phyloP scores from a whole-genome alignment of 2,113 vertebrate species.

The Sinocyclocheilus grahami region DNA sequence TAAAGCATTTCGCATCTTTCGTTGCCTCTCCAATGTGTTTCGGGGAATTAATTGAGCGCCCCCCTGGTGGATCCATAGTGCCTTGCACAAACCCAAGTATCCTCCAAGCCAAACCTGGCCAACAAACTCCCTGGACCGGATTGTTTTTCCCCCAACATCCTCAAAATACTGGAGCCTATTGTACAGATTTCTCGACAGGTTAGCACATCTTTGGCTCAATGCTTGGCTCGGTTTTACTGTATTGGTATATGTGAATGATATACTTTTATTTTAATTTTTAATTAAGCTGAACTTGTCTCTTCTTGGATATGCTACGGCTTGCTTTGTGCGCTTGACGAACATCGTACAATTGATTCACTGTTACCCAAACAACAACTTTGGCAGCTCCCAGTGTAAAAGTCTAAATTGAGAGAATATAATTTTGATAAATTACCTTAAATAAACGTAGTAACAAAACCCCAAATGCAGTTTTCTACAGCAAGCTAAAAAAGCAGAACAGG shows the following conservation, averaged over 20 bases:
- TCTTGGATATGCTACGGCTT: constrained; percentile 63
- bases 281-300: constrained; percentile 62
- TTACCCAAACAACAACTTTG: constrained; percentile 4
- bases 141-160: constrained; percentile 35
- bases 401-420: constrained; percentile 30
- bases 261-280: constrained; percentile 44
- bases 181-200: constrained; percentile 14
- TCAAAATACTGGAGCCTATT: constrained; percentile 18
- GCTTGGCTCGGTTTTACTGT: constrained; percentile 59
- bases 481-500: constrained; percentile 58
- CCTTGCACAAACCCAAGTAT: constrained; percentile 71
- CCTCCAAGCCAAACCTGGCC: constrained; percentile 61
- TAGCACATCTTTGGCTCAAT: constrained; percentile 52
- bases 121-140: constrained; percentile 50
- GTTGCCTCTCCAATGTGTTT: constrained; percentile 46
- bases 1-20: constrained; percentile 16
- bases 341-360: constrained; percentile 3
- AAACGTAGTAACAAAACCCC: not conserved
- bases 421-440: constrained; percentile 29
- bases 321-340: constrained; percentile 64
- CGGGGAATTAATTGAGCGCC: constrained; percentile 57
- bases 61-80: constrained; percentile 71
- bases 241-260: constrained; percentile 62
- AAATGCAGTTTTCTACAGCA: constrained; percentile 60
- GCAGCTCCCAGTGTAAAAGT: constrained; percentile 30